These are phyloP conservation scores for Acronicta alni DNA, from an alignment of 2,888 invertebrate species.

Conservation along the genomic window DNA sequence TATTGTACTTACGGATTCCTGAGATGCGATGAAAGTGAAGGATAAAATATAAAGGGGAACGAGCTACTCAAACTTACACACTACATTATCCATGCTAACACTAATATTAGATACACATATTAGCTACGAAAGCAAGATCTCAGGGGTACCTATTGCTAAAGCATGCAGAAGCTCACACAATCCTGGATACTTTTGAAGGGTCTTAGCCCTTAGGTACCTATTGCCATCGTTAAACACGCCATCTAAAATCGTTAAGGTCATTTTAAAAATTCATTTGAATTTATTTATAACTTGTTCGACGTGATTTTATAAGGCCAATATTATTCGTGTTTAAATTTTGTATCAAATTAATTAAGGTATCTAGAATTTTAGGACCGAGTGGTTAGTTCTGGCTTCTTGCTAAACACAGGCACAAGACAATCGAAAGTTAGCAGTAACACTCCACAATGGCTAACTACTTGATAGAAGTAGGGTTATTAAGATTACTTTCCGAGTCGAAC, in stretches of 20 bases:
- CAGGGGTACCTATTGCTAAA: slow-evolving; percentile 54
- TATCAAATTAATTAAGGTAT: slow-evolving; percentile 52
- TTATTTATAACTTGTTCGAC: not conserved
- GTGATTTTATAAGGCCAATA: slow-evolving; percentile 13
- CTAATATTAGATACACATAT: slow-evolving; percentile 31
- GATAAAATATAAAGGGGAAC: slow-evolving; percentile 52
- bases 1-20: slow-evolving; percentile 71
- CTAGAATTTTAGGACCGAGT: slow-evolving; percentile 56
- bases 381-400: slow-evolving; percentile 42
- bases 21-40: slow-evolving; percentile 69
- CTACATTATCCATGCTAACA: slow-evolving; percentile 50
- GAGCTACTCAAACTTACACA: slow-evolving; percentile 57
- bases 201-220: slow-evolving; percentile 50
- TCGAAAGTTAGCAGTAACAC: slow-evolving; percentile 26
- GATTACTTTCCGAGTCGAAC: slow-evolving; percentile 48
- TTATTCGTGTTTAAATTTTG: slow-evolving; percentile 10
- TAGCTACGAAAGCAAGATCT: slow-evolving; percentile 62
- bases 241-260: slow-evolving; percentile 60
- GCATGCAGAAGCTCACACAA: slow-evolving; percentile 67
- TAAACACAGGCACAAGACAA: slow-evolving; percentile 37
- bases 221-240: slow-evolving; percentile 58
- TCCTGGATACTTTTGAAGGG: slow-evolving; percentile 47
- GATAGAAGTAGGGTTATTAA: not conserved
- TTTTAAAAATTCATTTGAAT: slow-evolving; percentile 48
- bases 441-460: slow-evolving; percentile 20